Percentiles rank a stretch among this genome's conserved stretches.
phyloP scores from a whole-genome alignment of 2,797 vertebrate species.

The Xyrichtys novacula region DNA sequence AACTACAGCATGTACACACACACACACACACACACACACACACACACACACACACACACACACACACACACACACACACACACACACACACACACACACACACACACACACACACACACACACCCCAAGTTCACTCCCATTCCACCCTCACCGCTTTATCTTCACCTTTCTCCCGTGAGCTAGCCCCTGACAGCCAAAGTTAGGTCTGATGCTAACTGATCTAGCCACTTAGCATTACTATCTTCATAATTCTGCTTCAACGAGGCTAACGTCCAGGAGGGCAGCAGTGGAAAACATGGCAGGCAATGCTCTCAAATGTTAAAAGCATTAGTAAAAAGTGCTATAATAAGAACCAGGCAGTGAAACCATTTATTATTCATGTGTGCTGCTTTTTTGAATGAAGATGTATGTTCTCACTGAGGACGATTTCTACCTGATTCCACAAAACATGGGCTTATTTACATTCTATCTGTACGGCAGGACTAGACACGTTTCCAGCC shows the following conservation, averaged over 20 bases:
- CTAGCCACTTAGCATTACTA: slow-evolving; percentile 75
- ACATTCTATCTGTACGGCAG: too few relatives aligned
- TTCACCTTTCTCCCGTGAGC: slow-evolving; percentile 71
- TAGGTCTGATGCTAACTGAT: slow-evolving; percentile 74
- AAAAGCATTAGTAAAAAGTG: neutral
- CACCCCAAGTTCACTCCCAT: slow-evolving; percentile 37
- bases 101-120: slow-evolving; percentile 26
- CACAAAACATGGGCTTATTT: too few relatives aligned
- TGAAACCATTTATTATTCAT: neutral
- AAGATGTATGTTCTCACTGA: neutral
- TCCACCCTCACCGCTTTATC: slow-evolving; percentile 67
- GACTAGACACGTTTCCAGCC: too few relatives aligned
- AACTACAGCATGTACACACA: slow-evolving; percentile 68
- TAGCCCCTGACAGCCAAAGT: slow-evolving; percentile 72
- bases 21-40: slow-evolving; percentile 30
- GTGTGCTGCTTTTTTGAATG: neutral
- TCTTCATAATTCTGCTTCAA: slow-evolving; percentile 56
- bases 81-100: slow-evolving; percentile 27
- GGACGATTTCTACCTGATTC: too few relatives aligned
- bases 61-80: slow-evolving; percentile 43
- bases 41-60: slow-evolving; percentile 25
- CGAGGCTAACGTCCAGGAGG: slow-evolving; percentile 32
- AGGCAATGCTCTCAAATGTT: slow-evolving; percentile 28
- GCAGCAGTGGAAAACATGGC: slow-evolving; percentile 13
- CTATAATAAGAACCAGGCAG: neutral